Conservation (phyloP, 2,113 vertebrate species). For the Shinisaurus crocodilurus region DNA sequence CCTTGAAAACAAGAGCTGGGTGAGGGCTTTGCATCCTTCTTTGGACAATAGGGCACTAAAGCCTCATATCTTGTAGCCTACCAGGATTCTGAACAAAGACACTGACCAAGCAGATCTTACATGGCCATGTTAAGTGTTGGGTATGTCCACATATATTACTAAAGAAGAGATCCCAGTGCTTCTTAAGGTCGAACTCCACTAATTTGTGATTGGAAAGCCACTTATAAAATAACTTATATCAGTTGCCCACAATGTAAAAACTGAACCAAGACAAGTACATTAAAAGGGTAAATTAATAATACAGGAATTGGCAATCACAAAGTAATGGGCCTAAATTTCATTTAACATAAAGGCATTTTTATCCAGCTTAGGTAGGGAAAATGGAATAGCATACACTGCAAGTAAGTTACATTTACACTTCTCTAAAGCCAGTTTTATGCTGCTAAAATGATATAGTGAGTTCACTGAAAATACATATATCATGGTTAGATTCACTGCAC, state of each 20-base stretch:
- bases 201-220: background rate
- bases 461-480: background rate
- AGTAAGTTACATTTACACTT: background rate
- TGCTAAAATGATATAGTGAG: background rate
- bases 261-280: background rate
- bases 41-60: too few species aligned
- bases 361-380: background rate
- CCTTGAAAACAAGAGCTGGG: background rate
- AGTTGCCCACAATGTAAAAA: background rate
- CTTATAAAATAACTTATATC: background rate
- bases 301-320: background rate
- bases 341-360: background rate
- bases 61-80: background rate
- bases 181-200: background rate
- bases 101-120: background rate
- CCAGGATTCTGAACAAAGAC: background rate
- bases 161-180: background rate
- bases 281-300: slow-evolving; percentile 1
- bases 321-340: background rate
- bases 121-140: background rate
- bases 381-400: background rate
- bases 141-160: background rate
- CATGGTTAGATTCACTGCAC: background rate
- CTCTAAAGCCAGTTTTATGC: background rate
- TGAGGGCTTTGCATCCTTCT: background rate